phyloP scores from a whole-genome alignment of 1,140 invertebrate genomes.

The Drosophila eugracilis region DNA sequence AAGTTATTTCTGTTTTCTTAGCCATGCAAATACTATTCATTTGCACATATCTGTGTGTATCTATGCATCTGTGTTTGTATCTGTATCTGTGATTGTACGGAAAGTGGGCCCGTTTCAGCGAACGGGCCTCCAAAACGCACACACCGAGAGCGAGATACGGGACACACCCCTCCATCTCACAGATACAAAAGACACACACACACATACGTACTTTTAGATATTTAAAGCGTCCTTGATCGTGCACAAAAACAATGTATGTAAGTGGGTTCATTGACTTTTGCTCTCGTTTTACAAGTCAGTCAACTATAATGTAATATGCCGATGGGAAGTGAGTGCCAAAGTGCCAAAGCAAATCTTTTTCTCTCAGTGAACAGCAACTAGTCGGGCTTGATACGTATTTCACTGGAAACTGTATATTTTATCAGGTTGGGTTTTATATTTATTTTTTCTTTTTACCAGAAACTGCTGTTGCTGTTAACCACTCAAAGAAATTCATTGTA shows the following conservation, averaged over 20 bases:
- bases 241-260: conserved; percentile 32
- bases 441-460: conserved; percentile 23
- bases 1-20: neutral
- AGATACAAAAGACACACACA: conserved; percentile 19
- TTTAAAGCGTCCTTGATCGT: conserved; percentile 49
- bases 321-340: conserved; percentile 1
- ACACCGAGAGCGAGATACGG: conserved; percentile 30
- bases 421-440: too few relatives aligned
- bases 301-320: conserved; percentile 4
- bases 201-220: neutral
- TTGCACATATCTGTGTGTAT: conserved; percentile 11
- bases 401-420: conserved; percentile 32
- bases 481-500: neutral
- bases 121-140: conserved; percentile 66
- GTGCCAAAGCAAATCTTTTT: conserved; percentile 4
- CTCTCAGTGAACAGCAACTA: conserved; percentile 11
- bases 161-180: conserved; percentile 45
- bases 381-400: conserved; percentile 21
- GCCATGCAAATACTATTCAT: conserved; percentile 6
- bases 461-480: conserved; percentile 17
- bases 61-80: conserved; percentile 23
- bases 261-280: conserved; percentile 34
- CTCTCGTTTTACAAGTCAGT: conserved; percentile 14
- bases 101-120: conserved; percentile 63
- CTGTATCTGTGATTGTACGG: conserved; percentile 21